Conservation (phyloP, 92 coral and sea anemone species). For the Siderastrea siderea region DNA sequence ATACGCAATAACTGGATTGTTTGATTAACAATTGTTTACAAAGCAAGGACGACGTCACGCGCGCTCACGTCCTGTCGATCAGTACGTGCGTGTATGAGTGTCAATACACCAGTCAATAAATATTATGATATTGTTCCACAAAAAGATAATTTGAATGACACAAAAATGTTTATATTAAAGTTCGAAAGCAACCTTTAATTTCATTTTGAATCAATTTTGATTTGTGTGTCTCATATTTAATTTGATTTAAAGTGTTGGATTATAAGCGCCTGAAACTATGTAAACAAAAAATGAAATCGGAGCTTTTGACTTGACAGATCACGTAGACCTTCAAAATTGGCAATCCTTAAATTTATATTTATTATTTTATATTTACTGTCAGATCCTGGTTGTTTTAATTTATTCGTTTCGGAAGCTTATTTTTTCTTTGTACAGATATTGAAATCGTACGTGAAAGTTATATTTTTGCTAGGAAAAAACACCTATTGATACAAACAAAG, state of each 20-base stretch:
- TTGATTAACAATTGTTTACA: neutral
- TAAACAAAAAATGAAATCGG: neutral
- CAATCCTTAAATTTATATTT: neutral
- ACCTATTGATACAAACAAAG: neutral
- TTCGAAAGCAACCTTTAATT: neutral
- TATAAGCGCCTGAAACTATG: neutral
- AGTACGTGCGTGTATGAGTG: neutral
- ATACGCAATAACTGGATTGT: too few relatives aligned
- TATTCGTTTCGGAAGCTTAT: neutral
- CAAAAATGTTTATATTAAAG: neutral
- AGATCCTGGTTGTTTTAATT: neutral
- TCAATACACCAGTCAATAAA: neutral
- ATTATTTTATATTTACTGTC: too few relatives aligned
- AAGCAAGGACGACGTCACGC: neutral
- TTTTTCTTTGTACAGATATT: too few relatives aligned
- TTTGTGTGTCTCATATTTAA: neutral
- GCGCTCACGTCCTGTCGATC: neutral
- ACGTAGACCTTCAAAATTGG: neutral
- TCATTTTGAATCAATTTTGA: neutral
- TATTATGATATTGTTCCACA: neutral
- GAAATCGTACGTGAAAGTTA: too few relatives aligned
- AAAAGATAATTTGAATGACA: neutral
- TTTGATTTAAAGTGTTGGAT: neutral
- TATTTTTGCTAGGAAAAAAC: neutral
- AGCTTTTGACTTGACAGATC: neutral